Conservation (phyloP, 2,113 vertebrate genomes). For the Cricetomys ansorgei region DNA sequence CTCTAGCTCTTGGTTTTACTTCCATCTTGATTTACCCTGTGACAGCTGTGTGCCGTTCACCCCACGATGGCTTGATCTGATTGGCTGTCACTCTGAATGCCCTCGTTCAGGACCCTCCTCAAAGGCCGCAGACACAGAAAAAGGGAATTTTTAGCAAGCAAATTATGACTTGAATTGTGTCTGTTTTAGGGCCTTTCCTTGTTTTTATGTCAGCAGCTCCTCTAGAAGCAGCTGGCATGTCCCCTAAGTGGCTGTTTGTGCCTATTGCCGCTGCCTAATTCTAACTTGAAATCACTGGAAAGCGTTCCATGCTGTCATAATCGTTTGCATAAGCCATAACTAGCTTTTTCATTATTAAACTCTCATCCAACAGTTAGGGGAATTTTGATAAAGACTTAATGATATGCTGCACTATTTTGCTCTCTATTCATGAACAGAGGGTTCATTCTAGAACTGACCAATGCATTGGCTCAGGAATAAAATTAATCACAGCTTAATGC, state of each 20-base stretch:
- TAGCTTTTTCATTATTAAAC: conserved; percentile 73
- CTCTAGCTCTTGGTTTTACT: not conserved
- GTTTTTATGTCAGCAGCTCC: conserved; percentile 68
- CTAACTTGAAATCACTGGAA: conserved; percentile 69
- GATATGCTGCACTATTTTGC: not conserved
- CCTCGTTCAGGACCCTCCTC: conserved; percentile 36
- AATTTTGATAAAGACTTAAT: conserved; percentile 73
- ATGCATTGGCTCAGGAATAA: conserved; percentile 40
- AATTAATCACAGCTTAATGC: conserved; percentile 30
- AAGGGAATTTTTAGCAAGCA: conserved; percentile 66
- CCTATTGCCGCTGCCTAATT: conserved; percentile 63
- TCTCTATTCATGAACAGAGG: not conserved
- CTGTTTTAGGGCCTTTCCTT: conserved; percentile 56
- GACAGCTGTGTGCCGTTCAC: not conserved
- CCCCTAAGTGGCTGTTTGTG: conserved; percentile 65
- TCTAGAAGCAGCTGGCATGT: conserved; percentile 67
- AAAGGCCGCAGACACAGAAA: conserved; percentile 41
- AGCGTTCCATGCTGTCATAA: conserved; percentile 66
- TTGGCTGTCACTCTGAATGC: not conserved
- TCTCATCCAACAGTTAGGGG: conserved; percentile 7
- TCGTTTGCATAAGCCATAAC: conserved; percentile 58
- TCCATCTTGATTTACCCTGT: not conserved
- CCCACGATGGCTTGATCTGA: not conserved
- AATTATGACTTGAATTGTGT: conserved; percentile 59
- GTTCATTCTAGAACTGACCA: not conserved